Conservation (phyloP, 1,140 invertebrate genomes). For the Macrobrachium rosenbergii region DNA sequence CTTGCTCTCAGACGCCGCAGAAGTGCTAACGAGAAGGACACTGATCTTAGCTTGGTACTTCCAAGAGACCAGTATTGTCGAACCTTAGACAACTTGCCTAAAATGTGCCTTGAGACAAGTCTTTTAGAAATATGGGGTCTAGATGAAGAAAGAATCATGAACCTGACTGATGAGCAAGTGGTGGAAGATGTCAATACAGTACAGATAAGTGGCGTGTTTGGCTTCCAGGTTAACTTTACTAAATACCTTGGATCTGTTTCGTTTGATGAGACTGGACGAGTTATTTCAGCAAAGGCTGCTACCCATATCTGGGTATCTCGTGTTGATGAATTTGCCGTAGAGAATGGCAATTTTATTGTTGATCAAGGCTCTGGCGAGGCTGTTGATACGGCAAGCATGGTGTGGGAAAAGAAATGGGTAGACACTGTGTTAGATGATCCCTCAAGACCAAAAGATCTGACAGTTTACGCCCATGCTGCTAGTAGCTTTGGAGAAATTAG, state of each 20-base stretch:
- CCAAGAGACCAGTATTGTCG: conserved; percentile 56
- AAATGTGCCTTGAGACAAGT: conserved; percentile 63
- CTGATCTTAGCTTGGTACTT: conserved; percentile 57
- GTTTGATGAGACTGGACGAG: conserved; percentile 75
- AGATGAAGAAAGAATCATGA: conserved; percentile 57
- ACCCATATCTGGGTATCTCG: conserved; percentile 77
- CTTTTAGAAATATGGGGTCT: conserved; percentile 65
- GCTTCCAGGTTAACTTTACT: conserved; percentile 77
- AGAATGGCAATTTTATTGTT: conserved; percentile 78
- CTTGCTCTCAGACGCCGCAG: conserved; percentile 23
- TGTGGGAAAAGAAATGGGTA: conserved; percentile 60
- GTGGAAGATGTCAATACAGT: conserved; percentile 58
- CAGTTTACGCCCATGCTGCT: conserved; percentile 74
- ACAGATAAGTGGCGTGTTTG: conserved; percentile 75
- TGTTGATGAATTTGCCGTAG: conserved; percentile 78
- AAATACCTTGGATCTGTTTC: conserved; percentile 77
- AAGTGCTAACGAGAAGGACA: background rate
- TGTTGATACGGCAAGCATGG: conserved; percentile 71
- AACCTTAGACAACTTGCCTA: conserved; percentile 38
- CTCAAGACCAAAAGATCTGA: conserved; percentile 44
- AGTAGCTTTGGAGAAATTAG: conserved; percentile 61
- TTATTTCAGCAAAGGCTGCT: conserved; percentile 77
- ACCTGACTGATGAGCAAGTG: conserved; percentile 62
- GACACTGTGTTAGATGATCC: conserved; percentile 41
- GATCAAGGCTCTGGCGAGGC: conserved; percentile 81